These are phyloP conservation scores for Thomomys bottae DNA, from an alignment of 2,113 vertebrate species.

Conservation along the genomic window DNA sequence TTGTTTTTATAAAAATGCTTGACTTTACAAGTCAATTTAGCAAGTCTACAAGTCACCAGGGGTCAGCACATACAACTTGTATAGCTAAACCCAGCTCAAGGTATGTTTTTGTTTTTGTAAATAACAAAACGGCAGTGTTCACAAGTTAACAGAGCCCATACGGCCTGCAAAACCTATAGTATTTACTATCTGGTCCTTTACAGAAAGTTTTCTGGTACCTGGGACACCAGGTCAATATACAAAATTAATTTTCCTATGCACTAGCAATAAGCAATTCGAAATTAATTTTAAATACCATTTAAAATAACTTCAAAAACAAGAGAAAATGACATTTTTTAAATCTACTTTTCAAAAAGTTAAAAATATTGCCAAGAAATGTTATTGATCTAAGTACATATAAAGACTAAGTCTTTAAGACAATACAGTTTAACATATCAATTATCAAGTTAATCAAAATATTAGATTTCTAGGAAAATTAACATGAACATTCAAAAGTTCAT, in stretches of 20 bases:
- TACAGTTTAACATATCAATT: neutral
- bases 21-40: neutral
- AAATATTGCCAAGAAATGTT: neutral
- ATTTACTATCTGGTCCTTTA: neutral
- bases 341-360: neutral
- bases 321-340: neutral
- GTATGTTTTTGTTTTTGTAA: neutral
- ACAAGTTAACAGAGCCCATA: no score
- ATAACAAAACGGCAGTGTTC: neutral
- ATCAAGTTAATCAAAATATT: neutral
- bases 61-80: neutral
- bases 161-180: neutral
- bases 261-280: neutral
- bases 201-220: neutral
- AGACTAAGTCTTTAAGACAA: neutral
- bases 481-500: conserved; percentile 17
- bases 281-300: neutral
- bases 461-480: neutral
- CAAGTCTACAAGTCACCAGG: neutral
- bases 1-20: neutral
- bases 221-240: neutral
- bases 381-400: neutral
- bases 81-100: neutral
- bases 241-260: neutral
- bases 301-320: neutral